Evolutionary conservation across 1,140 invertebrate species (phyloP), one percentile per base, ranked within the genome.

Genomic region (Brachionus calyciflorus): DNA sequence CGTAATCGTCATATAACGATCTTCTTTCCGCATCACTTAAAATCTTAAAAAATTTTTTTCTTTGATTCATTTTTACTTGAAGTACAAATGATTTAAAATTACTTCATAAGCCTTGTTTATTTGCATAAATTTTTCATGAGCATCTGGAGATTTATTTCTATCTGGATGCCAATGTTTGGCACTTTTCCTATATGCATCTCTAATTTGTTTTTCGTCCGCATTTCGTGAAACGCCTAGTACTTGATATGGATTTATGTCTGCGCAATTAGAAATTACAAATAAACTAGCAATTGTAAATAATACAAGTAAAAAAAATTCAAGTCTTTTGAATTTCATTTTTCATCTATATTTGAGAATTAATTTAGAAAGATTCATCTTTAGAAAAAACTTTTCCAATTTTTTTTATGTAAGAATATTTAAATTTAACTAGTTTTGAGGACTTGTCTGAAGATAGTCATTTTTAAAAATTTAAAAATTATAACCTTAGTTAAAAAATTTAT

Each of bases 61-160:
- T n/a, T n/a, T n/a, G n/a, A n/a, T n/a, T n/a, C n/a, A n/a, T n/a
- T n/a, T n/a, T n/a, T n/a, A n/a, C n/a, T n/a, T n/a, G n/a, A n/a
- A n/a, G n/a, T n/a, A n/a, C n/a, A n/a, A n/a, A n/a, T n/a, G n/a
- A n/a, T n/a, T n/a, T n/a, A n/a, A n/a, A n/a, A n/a, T 86, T 2
- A 99, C 93, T 85, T 99, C 96, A 83, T 98, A 99, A 0, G 96
- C 96, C 87, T 99, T 96, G 1, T 95, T 94, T 1, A 98, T 90
- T 82, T 97, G 93, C 86, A 98, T 99, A 85, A 99, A 99, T 81
- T 93, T 93, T 70, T 80, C 81, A n/a, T 79, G 79, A 78, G 96
- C 93, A 78, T 77, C 63, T 63, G 76, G 76, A 9, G 41, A 46
- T 89, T 94, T 92, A 87, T 99, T 99, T 87, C 99, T 99, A 84